These are phyloP conservation scores for Burhinus bistriatus DNA, from an alignment of 2,113 vertebrate species.

Conservation along the genomic window DNA sequence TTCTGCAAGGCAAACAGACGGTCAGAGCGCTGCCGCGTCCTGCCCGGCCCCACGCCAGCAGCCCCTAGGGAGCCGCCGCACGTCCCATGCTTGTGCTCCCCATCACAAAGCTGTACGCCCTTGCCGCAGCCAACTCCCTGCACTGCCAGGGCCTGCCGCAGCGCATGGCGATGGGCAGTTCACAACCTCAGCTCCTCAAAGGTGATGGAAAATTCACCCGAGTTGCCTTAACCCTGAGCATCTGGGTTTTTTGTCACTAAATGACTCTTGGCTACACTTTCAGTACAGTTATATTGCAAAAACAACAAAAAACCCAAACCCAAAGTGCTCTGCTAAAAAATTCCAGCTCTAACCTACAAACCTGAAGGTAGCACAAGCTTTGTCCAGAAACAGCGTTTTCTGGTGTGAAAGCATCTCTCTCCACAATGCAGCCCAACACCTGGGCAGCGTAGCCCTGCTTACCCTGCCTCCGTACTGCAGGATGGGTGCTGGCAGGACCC, in stretches of 20 bases:
- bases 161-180: fast-evolving
- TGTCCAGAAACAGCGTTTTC: background rate
- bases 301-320: background rate
- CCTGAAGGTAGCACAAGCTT: background rate
- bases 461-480: conserved; percentile 98
- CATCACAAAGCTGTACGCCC: background rate
- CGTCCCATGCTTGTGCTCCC: background rate
- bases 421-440: background rate
- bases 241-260: background rate
- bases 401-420: background rate
- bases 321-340: background rate
- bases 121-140: background rate
- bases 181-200: background rate
- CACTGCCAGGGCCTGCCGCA: fast-evolving
- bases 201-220: background rate
- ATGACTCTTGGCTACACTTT: background rate
- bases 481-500: conserved; percentile 95
- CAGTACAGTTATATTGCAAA: background rate
- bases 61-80: background rate
- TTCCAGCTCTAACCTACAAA: background rate
- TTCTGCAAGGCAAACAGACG: conserved; percentile 79
- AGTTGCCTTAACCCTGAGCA: background rate
- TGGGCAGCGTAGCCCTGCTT: conserved; percentile 44
- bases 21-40: background rate
- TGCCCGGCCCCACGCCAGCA: background rate